Evolutionary conservation across 2,113 vertebrate genomes (phyloP), one percentile per base, ranked within the genome.

Genomic region (Sapayoa aenigma): DNA sequence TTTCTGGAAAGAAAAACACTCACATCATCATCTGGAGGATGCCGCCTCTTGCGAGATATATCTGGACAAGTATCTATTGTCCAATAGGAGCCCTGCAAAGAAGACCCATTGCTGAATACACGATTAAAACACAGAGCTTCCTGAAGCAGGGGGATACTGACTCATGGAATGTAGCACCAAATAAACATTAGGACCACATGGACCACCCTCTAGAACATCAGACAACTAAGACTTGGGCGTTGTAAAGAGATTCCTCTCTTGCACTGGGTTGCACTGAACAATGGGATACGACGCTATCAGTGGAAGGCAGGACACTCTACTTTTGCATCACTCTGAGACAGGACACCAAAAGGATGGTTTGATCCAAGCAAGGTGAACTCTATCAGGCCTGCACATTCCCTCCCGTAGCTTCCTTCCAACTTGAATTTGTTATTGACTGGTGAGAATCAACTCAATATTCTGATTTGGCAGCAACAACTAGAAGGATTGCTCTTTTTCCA

Each of bases 41-140:
- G 98, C 77, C 99, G 98, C 95, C 99, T 99, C 68, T 98, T 98
- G 88, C 98, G 98, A 93, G 98, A 97, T 84, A 98, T 98, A 91
- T 98, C 98, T 47, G 98, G 97, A 39, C 99, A 98, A 28, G 98
- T 98, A 84, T 99, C 99, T 95, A 99, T 99, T 35, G 99, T 99
- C 99, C 99, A 99, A 10, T 99, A 99, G 39, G 99, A 99, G 49
- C 99, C 99, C 99, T 99, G 63, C 23, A 98, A 98, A 96, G 58
- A 85, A 95, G 37, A 97, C 6, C 22, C 93, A 93, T 8, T 39
- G 24, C 74, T 94, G 9, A 80, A 55, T 93, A 46, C 60, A 80
- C 16, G 25, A 62, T 59, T 77, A 77, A 69, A 63, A 53, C 18
- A 33, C 6, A 66, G n/a, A 84, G 27, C 33, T 59, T 88, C 37